These are phyloP conservation scores for Calephelis nemesis DNA, from an alignment of 1,140 invertebrate species.

Conservation along the genomic window DNA sequence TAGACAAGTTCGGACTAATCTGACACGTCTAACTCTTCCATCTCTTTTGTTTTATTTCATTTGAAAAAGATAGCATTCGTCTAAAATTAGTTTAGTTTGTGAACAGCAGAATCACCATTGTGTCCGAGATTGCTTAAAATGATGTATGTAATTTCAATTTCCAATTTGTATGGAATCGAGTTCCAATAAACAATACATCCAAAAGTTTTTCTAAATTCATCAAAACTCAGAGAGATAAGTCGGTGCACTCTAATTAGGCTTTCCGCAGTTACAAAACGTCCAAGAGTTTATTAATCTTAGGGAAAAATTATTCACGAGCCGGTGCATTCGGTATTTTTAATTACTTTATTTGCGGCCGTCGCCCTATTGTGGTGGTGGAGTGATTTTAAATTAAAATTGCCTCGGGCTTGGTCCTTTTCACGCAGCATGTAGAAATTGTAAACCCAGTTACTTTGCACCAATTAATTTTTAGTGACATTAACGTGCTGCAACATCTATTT, in stretches of 20 bases:
- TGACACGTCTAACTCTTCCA: too few relatives aligned
- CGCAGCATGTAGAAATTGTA: slow-evolving; percentile 26
- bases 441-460: neutral
- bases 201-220: neutral
- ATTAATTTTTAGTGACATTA: slow-evolving; percentile 25
- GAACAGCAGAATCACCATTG: too few relatives aligned
- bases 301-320: slow-evolving; percentile 36
- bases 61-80: too few relatives aligned
- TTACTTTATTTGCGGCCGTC: slow-evolving; percentile 49
- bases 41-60: too few relatives aligned
- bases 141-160: too few relatives aligned
- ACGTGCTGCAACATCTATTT: neutral
- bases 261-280: slow-evolving; percentile 6
- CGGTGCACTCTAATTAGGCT: slow-evolving; percentile 4
- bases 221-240: neutral
- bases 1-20: too few relatives aligned
- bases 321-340: slow-evolving; percentile 45
- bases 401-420: slow-evolving; percentile 56
- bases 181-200: neutral
- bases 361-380: slow-evolving; percentile 44
- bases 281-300: slow-evolving; percentile 28
- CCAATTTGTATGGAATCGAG: too few relatives aligned
- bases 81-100: too few relatives aligned
- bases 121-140: too few relatives aligned
- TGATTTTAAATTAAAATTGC: slow-evolving; percentile 66